Base-by-base conservation (phyloP, 2,797 vertebrate species). In the Lagorchestes hirsutus region DNA sequence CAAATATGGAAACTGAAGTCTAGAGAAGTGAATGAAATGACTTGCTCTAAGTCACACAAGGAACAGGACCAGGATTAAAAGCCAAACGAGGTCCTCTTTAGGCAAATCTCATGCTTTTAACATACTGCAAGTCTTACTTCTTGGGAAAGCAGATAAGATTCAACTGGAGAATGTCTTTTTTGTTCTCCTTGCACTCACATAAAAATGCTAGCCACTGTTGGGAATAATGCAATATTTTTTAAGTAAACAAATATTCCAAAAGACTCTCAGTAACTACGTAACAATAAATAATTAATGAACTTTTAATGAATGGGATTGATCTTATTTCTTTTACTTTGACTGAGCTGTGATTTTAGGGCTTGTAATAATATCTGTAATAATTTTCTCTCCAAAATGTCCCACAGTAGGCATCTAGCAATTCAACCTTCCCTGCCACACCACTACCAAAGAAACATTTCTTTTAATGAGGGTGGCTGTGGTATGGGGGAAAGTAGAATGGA, bases 191-290 rank as follows among this genome's bases (percentile, higher is more conserved):
- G 0, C 3, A 58, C 74, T 22, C 54, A 54, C 40, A 54, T 18
- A 90, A 12, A 96, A 94, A 91, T 93, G 62, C 62, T 62, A 95
- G 97, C 92, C 52, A n/a, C 91, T 67, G 3, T 96, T 34, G 93
- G 93, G 55, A 96, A 74, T 91, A 95, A 93, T 74, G 90, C 0
- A 94, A 67, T 90, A 94, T 67, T 92, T 52, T 52, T 95, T 95
- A 91, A 95, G 54, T 94, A 95, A 92, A 91, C 87, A 96, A 95
- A 91, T 96, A 96, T 67, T 93, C 95, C 94, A 96, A 96, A 54
- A n/a, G 50, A 94, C 91, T 93, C 90, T 46, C 31, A 0, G 8
- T 95, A 55, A 54, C 93, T 54, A 67, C 56, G 62, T 93, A n/a
- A 87, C 92, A 90, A 56, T 96, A 95, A 95, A 74, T 95, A 94